Percentiles rank a stretch among this genome's conserved stretches.
Evolutionary conservation across 2,797 vertebrate species (phyloP).

Genomic region (Spinus olivaceus): DNA sequence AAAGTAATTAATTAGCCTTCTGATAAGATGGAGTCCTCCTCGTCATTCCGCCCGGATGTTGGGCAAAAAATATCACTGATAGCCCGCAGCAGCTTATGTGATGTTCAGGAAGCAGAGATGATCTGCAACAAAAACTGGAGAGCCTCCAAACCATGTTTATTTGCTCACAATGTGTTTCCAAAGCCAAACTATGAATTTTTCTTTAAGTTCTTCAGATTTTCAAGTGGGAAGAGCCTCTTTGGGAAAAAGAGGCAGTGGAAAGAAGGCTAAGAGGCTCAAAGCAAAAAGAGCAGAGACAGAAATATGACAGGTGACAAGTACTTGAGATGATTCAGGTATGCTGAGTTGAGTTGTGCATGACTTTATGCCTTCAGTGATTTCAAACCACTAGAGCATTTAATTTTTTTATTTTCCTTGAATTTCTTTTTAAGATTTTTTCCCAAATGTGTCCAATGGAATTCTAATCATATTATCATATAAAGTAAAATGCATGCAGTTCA

Average conservation of each 20-base stretch:
- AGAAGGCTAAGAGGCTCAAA: not conserved
- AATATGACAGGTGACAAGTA: not conserved
- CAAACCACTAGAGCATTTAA: not conserved
- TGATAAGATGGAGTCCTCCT: not conserved
- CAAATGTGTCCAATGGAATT: not conserved
- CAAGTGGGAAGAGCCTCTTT: not conserved
- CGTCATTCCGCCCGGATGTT: not conserved
- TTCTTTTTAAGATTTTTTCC: not conserved
- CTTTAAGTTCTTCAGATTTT: not conserved
- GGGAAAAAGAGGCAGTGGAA: not conserved
- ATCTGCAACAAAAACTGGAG: not conserved
- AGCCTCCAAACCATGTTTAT: not conserved
- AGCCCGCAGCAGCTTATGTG: not conserved
- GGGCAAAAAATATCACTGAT: not conserved
- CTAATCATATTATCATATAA: not conserved
- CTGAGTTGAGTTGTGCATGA: not conserved
- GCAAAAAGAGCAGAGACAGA: not conserved
- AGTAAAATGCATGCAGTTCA: not conserved
- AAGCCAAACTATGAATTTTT: not conserved
- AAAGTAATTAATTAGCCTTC: not conserved
- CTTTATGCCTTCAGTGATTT: not conserved
- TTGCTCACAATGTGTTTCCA: not conserved
- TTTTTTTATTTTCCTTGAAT: not conserved
- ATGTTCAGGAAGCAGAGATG: not conserved
- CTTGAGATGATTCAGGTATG: not conserved